Evolutionary conservation across 2,113 vertebrate genomes (phyloP).

Genomic region (Herpailurus yagouaroundi): DNA sequence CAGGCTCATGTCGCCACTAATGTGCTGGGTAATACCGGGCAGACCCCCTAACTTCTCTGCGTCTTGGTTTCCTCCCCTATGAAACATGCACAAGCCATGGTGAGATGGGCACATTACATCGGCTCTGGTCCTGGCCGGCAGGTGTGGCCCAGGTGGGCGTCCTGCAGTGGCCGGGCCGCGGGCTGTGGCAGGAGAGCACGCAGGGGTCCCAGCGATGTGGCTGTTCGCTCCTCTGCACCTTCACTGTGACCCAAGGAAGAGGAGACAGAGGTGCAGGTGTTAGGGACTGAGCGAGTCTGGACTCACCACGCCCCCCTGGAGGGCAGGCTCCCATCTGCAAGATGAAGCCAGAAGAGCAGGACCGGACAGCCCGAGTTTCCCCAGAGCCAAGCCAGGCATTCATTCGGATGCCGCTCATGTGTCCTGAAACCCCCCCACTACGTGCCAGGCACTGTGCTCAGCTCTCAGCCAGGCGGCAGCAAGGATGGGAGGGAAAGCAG

Average conservation of each 20-base stretch:
- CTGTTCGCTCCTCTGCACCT: conserved; percentile 95
- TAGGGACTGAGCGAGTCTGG: neutral
- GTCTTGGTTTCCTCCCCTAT: neutral
- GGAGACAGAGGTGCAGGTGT: neutral
- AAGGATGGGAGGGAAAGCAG: neutral
- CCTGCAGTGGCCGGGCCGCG: conserved; percentile 91
- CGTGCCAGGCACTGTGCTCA: neutral
- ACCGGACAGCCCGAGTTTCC: neutral
- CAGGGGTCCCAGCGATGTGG: conserved; percentile 95
- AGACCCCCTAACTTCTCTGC: neutral
- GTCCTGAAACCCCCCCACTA: rapidly evolving
- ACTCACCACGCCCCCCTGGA: neutral
- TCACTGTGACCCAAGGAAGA: conserved; percentile 87
- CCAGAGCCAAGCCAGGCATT: neutral
- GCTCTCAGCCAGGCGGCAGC: neutral
- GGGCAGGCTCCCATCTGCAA: neutral
- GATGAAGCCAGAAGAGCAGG: neutral
- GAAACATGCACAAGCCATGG: neutral
- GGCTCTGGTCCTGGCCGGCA: conserved; percentile 92
- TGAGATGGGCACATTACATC: conserved; percentile 85
- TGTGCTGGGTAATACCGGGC: neutral
- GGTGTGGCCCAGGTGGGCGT: conserved; percentile 91
- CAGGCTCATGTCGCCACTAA: neutral
- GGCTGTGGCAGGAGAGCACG: conserved; percentile 92
- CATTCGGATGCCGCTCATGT: rapidly evolving